Evolutionary conservation across 2,888 invertebrate genomes (phyloP).

Genomic region (Drosophila prolongata): DNA sequence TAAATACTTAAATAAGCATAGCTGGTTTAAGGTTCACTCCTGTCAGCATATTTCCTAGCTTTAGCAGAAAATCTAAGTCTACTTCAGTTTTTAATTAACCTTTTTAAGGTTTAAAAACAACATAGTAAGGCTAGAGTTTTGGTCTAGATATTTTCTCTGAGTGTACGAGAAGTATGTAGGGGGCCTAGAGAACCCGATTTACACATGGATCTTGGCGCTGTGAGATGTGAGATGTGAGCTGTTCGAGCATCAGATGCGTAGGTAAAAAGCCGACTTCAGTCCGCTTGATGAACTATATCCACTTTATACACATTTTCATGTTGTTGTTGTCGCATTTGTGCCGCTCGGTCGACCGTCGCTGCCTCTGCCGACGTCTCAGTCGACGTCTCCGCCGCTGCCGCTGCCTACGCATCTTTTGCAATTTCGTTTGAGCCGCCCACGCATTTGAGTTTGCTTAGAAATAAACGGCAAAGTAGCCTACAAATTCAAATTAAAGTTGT

Average conservation of each 20-base stretch:
- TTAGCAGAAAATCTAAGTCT: no score
- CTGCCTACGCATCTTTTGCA: slow-evolving; percentile 79
- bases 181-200: slow-evolving; percentile 58
- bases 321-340: slow-evolving; percentile 4
- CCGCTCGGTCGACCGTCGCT: slow-evolving; percentile 13
- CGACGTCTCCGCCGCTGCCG: not conserved
- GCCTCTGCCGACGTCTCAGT: not conserved
- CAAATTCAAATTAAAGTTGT: slow-evolving; percentile 66
- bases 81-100: no score
- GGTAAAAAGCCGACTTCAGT: slow-evolving; percentile 62
- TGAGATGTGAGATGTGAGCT: slow-evolving; percentile 51
- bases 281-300: slow-evolving; percentile 53
- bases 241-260: slow-evolving; percentile 64
- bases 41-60: no score
- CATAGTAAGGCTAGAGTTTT: not conserved
- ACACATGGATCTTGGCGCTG: slow-evolving; percentile 37
- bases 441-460: slow-evolving; percentile 77
- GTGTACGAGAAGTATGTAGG: slow-evolving; percentile 13
- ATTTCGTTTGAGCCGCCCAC: slow-evolving; percentile 80
- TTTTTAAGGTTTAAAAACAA: no score
- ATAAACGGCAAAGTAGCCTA: slow-evolving; percentile 59
- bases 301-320: slow-evolving; percentile 27
- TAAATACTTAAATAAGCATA: not conserved
- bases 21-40: no score
- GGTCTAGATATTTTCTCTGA: not conserved